phyloP scores from a whole-genome alignment of 2,113 vertebrate species.

The Oophaga pumilio region DNA sequence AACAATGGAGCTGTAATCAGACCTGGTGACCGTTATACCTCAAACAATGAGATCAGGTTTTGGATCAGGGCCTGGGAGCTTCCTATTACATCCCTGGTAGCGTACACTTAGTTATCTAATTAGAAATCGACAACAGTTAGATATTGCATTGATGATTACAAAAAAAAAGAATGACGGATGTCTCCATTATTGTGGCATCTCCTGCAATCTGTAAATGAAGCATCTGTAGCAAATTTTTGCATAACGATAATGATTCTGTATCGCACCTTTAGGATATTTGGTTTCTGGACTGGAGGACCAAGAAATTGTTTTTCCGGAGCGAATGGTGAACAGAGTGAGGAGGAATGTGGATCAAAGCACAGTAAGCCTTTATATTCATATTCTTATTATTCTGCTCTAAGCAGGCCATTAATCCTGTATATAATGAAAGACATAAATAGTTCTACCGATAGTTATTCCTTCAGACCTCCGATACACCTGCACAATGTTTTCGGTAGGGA shows the following conservation, averaged over 20 bases:
- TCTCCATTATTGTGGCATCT: background rate
- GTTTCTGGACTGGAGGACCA: slow-evolving; percentile 8
- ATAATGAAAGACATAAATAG: too few relatives aligned
- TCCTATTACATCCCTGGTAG: background rate
- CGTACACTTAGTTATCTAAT: background rate
- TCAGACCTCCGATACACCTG: too few relatives aligned
- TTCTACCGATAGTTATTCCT: too few relatives aligned
- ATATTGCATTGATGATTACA: background rate
- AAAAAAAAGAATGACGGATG: background rate
- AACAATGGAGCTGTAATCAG: too few relatives aligned
- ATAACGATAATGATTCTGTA: background rate
- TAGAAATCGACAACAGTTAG: background rate
- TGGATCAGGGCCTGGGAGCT: background rate
- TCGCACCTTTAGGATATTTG: background rate
- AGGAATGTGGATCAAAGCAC: background rate
- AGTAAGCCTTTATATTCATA: background rate
- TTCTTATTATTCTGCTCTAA: too few relatives aligned
- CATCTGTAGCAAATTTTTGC: background rate
- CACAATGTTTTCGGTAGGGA: too few relatives aligned
- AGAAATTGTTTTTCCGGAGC: slow-evolving; percentile 48
- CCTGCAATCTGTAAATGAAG: background rate
- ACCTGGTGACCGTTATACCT: background rate
- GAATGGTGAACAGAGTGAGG: slow-evolving; percentile 5
- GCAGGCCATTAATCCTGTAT: too few relatives aligned
- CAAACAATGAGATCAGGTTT: background rate